A percentile compares a stretch with the other conserved stretches of the same genome.
These are phyloP conservation scores for Cataglyphis altisquamis DNA, from an alignment of 2,888 invertebrate species.

Conservation along the genomic window DNA sequence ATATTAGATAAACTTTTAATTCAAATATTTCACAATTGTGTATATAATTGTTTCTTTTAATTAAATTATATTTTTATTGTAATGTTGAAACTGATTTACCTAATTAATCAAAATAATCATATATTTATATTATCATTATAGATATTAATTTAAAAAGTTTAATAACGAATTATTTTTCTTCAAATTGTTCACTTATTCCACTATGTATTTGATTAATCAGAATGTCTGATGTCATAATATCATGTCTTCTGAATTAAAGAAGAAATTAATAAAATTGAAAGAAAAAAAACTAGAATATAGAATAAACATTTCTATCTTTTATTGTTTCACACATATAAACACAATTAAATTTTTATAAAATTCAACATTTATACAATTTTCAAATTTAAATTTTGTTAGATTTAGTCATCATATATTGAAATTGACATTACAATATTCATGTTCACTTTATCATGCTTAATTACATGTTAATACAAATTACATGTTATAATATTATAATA, in stretches of 20 bases:
- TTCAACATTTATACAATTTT: constrained; percentile 28
- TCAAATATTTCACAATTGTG: not conserved
- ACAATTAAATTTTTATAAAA: constrained; percentile 4
- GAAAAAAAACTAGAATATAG: not conserved
- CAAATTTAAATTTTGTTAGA: constrained; percentile 25
- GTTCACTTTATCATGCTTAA: not conserved
- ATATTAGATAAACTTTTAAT: not conserved
- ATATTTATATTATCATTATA: not conserved
- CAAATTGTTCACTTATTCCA: not conserved
- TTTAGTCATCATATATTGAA: not conserved
- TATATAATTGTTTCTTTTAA: not conserved
- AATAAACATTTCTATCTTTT: constrained; percentile 10
- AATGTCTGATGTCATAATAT: not conserved
- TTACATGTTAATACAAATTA: constrained; percentile 7
- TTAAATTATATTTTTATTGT: not conserved
- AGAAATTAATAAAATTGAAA: not conserved
- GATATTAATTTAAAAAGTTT: not conserved
- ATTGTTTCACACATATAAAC: constrained; percentile 5
- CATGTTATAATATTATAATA: not conserved
- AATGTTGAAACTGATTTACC: not conserved
- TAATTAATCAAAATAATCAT: not conserved
- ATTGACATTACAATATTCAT: not conserved
- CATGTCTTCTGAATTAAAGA: not conserved
- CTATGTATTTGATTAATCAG: not conserved
- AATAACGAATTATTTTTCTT: not conserved